These are phyloP conservation scores for Archivesica marissinica DNA, from an alignment of 1,140 invertebrate genomes.

Conservation along the genomic window DNA sequence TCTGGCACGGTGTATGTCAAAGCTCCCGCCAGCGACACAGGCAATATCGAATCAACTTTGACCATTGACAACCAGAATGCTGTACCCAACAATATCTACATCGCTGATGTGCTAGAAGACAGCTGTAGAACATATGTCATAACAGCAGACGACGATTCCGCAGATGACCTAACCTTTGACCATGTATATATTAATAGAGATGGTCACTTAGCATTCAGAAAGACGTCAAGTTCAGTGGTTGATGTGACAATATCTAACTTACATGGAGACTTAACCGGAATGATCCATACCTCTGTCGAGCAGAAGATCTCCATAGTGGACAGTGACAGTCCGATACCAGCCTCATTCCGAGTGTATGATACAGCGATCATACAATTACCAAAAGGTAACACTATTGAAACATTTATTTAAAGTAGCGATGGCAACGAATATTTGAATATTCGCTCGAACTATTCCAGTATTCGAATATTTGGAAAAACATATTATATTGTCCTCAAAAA, in stretches of 20 bases:
- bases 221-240: constrained; percentile 42
- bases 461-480: too few species aligned
- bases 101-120: constrained; percentile 64
- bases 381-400: constrained; percentile 64
- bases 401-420: background rate
- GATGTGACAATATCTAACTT: constrained; percentile 68
- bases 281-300: constrained; percentile 70
- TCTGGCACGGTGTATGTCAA: constrained; percentile 72
- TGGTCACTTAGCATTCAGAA: constrained; percentile 71
- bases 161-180: constrained; percentile 62
- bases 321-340: constrained; percentile 72
- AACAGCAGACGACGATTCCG: constrained; percentile 43
- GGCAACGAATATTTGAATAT: too few species aligned
- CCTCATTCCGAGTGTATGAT: constrained; percentile 75
- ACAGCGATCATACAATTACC: constrained; percentile 68
- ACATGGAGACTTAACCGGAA: constrained; percentile 72
- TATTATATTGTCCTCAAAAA: too few species aligned
- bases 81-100: constrained; percentile 66
- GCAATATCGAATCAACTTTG: constrained; percentile 55
- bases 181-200: constrained; percentile 67
- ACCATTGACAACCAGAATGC: constrained; percentile 71
- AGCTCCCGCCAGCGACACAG: constrained; percentile 28
- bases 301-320: constrained; percentile 66
- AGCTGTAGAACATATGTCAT: constrained; percentile 71
- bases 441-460: too few species aligned